These are phyloP conservation scores for Caenorhabditis elegans DNA, from an alignment of 1,140 invertebrate species.

Conservation along the genomic window DNA sequence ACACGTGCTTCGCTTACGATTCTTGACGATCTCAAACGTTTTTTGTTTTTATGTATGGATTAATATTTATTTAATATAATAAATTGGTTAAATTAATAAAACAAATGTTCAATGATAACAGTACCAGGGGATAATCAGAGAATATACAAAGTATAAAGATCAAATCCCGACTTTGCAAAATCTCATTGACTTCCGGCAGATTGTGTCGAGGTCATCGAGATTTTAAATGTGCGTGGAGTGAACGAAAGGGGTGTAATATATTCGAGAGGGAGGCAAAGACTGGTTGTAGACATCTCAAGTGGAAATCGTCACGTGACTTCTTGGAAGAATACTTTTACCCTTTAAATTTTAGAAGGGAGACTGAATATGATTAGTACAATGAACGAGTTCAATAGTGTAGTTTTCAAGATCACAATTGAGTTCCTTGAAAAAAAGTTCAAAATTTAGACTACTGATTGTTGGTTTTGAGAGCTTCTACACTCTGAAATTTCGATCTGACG, in stretches of 20 bases:
- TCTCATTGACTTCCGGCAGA: not conserved
- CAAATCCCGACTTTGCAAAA: not conserved
- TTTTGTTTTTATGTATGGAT: not conserved
- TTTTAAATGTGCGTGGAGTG: not conserved
- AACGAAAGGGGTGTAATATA: not conserved
- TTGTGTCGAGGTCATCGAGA: not conserved
- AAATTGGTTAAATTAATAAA: not conserved
- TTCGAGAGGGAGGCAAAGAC: not conserved
- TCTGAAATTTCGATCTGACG: too few species aligned
- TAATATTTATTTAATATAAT: not conserved
- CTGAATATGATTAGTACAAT: too few species aligned
- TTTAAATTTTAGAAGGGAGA: too few species aligned
- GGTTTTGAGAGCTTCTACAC: too few species aligned
- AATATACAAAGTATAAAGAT: constrained; percentile 8
- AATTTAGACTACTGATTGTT: too few species aligned
- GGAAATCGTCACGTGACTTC: not conserved
- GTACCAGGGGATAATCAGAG: not conserved
- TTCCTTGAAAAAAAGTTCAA: too few species aligned
- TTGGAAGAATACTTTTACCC: too few species aligned
- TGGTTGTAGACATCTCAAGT: not conserved
- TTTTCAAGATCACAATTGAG: too few species aligned
- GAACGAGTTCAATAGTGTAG: too few species aligned
- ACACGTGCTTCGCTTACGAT: constrained; percentile 12
- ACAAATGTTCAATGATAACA: not conserved
- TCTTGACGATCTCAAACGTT: not conserved